phyloP scores from a whole-genome alignment of 2,797 vertebrate species.

The Xiphorhynchus erythropygius region DNA sequence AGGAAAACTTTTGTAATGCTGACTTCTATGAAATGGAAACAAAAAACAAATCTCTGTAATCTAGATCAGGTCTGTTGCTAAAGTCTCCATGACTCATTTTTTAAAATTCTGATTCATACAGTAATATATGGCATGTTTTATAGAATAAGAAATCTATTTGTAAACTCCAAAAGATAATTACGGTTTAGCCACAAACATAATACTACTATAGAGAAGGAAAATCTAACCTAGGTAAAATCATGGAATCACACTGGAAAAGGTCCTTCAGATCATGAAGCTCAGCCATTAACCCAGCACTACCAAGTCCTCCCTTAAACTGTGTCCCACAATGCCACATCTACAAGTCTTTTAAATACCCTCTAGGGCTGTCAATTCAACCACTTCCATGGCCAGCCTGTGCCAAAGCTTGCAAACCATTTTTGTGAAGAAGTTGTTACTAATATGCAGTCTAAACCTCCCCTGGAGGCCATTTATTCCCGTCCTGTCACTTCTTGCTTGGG shows the following conservation, averaged over 20 bases:
- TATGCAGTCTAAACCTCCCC: neutral
- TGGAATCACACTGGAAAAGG: neutral
- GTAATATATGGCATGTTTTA: neutral
- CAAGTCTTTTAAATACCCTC: neutral
- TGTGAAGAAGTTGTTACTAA: neutral
- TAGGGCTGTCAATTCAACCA: neutral
- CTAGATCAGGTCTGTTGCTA: neutral
- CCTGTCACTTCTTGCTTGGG: neutral
- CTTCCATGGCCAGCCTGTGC: neutral
- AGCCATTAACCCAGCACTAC: neutral
- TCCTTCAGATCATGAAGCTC: neutral
- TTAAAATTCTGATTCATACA: neutral
- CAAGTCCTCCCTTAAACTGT: neutral
- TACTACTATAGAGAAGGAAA: neutral
- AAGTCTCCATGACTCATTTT: neutral
- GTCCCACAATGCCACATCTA: neutral
- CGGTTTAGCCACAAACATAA: neutral
- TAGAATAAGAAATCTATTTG: neutral
- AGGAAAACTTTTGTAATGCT: neutral
- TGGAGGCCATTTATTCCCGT: rapidly evolving
- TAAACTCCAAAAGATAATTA: neutral
- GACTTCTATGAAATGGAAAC: neutral
- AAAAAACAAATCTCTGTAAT: neutral
- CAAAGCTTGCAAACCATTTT: neutral
- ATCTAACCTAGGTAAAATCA: neutral